phyloP scores from a whole-genome alignment of 2,113 vertebrate species.

The Sinocyclocheilus grahami region DNA sequence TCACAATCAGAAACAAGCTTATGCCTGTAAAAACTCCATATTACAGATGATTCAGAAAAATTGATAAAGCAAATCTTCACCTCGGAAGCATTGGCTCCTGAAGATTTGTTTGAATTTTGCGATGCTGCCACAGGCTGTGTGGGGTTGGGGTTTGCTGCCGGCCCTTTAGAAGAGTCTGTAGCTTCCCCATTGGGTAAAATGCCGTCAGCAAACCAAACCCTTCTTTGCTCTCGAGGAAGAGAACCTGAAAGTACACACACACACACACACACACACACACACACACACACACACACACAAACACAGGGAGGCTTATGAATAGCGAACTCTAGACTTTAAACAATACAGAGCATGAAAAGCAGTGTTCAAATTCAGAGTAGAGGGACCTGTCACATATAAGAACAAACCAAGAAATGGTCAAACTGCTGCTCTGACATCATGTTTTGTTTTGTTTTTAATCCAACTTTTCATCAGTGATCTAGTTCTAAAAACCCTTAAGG shows the following conservation, averaged over 20 bases:
- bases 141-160: slow-evolving; percentile 77
- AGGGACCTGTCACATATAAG: neutral
- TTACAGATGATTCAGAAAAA: neutral
- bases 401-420: neutral
- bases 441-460: too few relatives aligned
- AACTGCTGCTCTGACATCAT: too few relatives aligned
- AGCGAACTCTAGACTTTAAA: neutral
- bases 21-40: neutral
- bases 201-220: slow-evolving; percentile 97
- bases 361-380: neutral
- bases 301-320: neutral
- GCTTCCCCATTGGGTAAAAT: slow-evolving; percentile 93
- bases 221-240: slow-evolving; percentile 87
- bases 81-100: slow-evolving; percentile 79
- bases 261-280: neutral
- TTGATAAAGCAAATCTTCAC: slow-evolving; percentile 61
- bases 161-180: slow-evolving; percentile 86
- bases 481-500: too few relatives aligned
- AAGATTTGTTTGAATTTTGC: slow-evolving; percentile 82
- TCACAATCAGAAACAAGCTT: neutral
- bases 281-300: too few relatives aligned
- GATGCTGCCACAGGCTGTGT: slow-evolving; percentile 80
- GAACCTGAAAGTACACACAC: slow-evolving; percentile 59
- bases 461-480: too few relatives aligned
- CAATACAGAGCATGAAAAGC: neutral